Evolutionary conservation across 2,888 invertebrate genomes (phyloP).

Genomic region (Trachelus iudaicus): DNA sequence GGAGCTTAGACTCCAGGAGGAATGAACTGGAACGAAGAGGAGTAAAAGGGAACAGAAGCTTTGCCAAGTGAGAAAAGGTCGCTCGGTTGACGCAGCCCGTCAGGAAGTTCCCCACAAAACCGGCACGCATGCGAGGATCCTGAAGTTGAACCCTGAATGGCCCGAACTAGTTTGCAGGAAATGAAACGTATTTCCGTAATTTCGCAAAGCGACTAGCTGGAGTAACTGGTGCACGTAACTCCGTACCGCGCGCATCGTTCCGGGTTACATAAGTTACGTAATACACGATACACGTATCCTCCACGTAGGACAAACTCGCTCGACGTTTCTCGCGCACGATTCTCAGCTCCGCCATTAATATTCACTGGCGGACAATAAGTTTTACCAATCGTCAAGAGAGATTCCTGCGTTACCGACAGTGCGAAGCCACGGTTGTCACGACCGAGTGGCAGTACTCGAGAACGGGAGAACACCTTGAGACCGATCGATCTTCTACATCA

Average conservation of each 20-base stretch:
- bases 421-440: not conserved
- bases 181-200: conserved; percentile 21
- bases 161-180: conserved; percentile 9
- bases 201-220: not conserved
- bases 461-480: not conserved
- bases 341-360: not conserved
- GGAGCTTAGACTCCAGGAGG: not conserved
- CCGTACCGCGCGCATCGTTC: not conserved
- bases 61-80: conserved; percentile 9
- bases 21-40: not conserved
- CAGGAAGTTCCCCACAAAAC: conserved; percentile 17
- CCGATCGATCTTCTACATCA: not conserved
- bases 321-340: not conserved
- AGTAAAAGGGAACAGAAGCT: not conserved
- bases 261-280: not conserved
- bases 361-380: not conserved
- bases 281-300: not conserved
- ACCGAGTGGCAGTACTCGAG: not conserved
- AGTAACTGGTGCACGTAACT: conserved; percentile 10
- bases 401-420: not conserved
- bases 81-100: conserved; percentile 16
- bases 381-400: not conserved
- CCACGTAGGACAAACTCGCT: not conserved
- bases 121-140: conserved; percentile 8
- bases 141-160: conserved; percentile 2